Conservation (phyloP, 2,797 vertebrate species). For the Melanotaenia maccullochi region DNA sequence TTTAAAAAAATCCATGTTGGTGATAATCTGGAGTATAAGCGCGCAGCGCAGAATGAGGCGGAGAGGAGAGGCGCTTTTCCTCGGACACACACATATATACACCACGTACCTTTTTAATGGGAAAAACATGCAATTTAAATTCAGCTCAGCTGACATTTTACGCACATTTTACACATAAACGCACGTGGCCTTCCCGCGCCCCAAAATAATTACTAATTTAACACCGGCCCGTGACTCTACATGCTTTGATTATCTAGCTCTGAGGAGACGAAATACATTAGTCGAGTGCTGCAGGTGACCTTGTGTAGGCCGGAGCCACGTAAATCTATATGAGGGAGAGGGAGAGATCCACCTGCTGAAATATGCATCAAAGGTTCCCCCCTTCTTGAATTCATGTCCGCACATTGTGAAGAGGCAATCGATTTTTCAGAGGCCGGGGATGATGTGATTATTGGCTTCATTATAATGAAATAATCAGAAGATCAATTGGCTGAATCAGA, state of each 20-base stretch:
- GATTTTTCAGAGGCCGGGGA: slow-evolving; percentile 71
- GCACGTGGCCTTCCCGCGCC: slow-evolving; percentile 17
- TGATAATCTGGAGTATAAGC: slow-evolving; percentile 84
- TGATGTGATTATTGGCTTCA: slow-evolving; percentile 83
- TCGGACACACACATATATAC: slow-evolving; percentile 7
- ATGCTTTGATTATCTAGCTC: slow-evolving; percentile 56
- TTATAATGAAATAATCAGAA: slow-evolving; percentile 84
- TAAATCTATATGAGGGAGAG: slow-evolving; percentile 53
- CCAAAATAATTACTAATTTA: slow-evolving; percentile 63
- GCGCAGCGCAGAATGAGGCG: slow-evolving; percentile 60
- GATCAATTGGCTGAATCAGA: slow-evolving; percentile 78
- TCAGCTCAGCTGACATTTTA: slow-evolving; percentile 61
- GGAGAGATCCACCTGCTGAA: slow-evolving; percentile 69
- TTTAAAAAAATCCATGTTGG: slow-evolving; percentile 86
- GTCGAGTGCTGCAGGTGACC: slow-evolving; percentile 68
- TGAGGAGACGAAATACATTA: slow-evolving; percentile 36
- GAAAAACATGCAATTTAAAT: slow-evolving; percentile 50
- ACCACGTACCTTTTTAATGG: slow-evolving; percentile 14
- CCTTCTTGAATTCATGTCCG: slow-evolving; percentile 62
- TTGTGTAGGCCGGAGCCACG: slow-evolving; percentile 58
- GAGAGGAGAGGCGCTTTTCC: slow-evolving; percentile 33
- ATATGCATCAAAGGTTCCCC: slow-evolving; percentile 74
- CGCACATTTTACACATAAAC: slow-evolving; percentile 55
- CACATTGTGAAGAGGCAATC: slow-evolving; percentile 72
- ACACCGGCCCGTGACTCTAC: slow-evolving; percentile 28